Evolutionary conservation across 2,113 vertebrate species (phyloP), one percentile per base, ranked within the genome.

Genomic region (Perccottus glenii): DNA sequence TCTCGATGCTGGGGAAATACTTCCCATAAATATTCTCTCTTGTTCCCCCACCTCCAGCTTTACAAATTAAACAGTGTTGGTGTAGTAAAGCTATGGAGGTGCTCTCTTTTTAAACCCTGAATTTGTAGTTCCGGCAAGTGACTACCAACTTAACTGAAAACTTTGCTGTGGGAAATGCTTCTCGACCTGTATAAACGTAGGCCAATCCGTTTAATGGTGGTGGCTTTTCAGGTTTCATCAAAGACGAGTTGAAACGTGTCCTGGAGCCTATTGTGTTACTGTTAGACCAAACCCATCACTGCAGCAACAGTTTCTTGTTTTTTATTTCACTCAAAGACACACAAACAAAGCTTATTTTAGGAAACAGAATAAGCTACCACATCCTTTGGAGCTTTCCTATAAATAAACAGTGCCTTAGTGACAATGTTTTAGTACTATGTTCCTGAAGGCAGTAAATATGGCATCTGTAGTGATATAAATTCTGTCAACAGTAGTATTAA

Each of bases 171-270:
- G 19, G 19, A 27, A 27, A 27, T 27, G 1, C 4, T 14, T 5
- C 11, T 3, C 14, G 5, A 51, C 49, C 19, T 51, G 16, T 51
- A 27, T 11, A 14, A 55, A 6, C 51, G 6, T 11, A 10, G 1
- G 19, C 5, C 11, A 14, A 48, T 48, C 46, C n/a, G 2, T 1
- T 11, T 27, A 27, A 10, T 51, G 10, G 9, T 4, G 10, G 19
- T 4, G 32, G 62, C 32, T 65, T 2, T 3, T 50, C 73, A 69
- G 19, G 67, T 84, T 84, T 73, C 3, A 14, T 32, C 9, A 43
- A 4, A 57, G 60, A 53, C 87, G 79, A 16, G 89, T 53, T 36
- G 35, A 7, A 60, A 64, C 87, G 85, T 11, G 84, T 48, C 19
- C 12, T 52, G 27, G 49, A 51, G 10, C 9, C 11, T 11, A 1